phyloP scores from a whole-genome alignment of 2,888 invertebrate species.

The Drosophila acutilabella region DNA sequence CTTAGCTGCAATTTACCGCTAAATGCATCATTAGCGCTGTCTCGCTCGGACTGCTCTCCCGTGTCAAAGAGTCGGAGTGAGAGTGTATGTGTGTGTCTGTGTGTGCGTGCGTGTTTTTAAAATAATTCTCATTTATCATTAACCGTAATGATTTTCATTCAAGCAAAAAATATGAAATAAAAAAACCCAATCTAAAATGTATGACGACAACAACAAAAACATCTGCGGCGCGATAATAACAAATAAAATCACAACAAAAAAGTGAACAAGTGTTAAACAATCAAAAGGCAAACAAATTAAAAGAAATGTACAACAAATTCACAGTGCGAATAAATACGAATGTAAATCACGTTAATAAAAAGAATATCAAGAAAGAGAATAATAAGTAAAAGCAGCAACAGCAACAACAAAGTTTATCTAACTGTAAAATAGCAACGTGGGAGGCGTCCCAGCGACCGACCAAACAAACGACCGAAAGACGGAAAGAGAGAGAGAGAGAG shows the following conservation, averaged over 20 bases:
- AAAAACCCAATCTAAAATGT: constrained; percentile 44
- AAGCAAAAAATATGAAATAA: constrained; percentile 26
- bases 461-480: constrained; percentile 15
- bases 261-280: constrained; percentile 67
- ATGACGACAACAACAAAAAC: constrained; percentile 45
- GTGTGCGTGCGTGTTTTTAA: constrained; percentile 1
- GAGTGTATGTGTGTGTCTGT: background rate
- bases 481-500: background rate
- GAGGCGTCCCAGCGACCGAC: constrained; percentile 38
- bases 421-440: constrained; percentile 64
- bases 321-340: constrained; percentile 59
- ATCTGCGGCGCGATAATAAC: constrained; percentile 56
- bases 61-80: background rate
- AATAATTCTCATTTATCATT: constrained; percentile 15
- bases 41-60: constrained; percentile 26
- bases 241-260: constrained; percentile 43
- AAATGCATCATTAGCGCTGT: constrained; percentile 43
- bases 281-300: constrained; percentile 54
- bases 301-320: constrained; percentile 46
- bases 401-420: constrained; percentile 52
- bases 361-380: constrained; percentile 31
- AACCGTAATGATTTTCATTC: constrained; percentile 46
- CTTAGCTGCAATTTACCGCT: constrained; percentile 51
- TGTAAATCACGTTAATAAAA: constrained; percentile 41
- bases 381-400: constrained; percentile 11